Evolutionary conservation across 2,113 vertebrate species (phyloP).

Genomic region (Podiceps cristatus): DNA sequence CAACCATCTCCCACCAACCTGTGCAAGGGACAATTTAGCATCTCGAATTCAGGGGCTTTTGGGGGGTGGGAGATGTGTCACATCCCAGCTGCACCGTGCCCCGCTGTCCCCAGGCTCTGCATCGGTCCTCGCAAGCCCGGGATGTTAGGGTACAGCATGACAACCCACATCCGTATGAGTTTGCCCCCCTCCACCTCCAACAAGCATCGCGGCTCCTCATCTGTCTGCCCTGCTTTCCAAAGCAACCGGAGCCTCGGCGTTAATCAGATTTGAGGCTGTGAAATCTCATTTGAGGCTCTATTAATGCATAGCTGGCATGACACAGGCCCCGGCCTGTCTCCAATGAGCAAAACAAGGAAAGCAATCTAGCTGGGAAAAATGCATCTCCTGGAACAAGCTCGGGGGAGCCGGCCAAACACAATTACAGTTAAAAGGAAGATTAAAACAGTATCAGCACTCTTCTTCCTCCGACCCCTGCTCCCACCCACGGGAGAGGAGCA

Average conservation of each 20-base stretch:
- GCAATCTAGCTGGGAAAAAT: neutral
- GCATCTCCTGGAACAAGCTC: neutral
- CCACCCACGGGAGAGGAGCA: neutral
- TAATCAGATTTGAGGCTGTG: slow-evolving; percentile 71
- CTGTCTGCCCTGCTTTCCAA: neutral
- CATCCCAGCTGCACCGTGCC: rapidly evolving
- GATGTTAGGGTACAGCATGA: rapidly evolving
- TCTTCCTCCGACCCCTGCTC: neutral
- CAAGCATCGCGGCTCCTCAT: neutral
- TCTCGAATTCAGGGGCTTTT: neutral
- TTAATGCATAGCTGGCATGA: slow-evolving; percentile 68
- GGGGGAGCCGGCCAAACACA: slow-evolving; percentile 34
- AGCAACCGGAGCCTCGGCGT: slow-evolving; percentile 32
- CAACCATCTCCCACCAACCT: neutral
- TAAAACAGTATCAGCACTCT: slow-evolving; percentile 20
- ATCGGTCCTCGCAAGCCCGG: rapidly evolving
- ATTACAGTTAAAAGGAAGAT: slow-evolving; percentile 65
- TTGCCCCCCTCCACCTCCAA: neutral
- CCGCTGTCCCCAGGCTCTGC: rapidly evolving
- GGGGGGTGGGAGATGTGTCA: rapidly evolving
- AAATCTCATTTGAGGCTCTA: slow-evolving; percentile 76
- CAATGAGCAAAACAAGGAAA: slow-evolving; percentile 34
- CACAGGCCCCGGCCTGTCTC: slow-evolving; percentile 59
- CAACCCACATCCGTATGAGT: rapidly evolving
- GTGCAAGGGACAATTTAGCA: neutral